These are phyloP conservation scores for Plusia festucae DNA, from an alignment of 2,888 invertebrate species.

Conservation along the genomic window DNA sequence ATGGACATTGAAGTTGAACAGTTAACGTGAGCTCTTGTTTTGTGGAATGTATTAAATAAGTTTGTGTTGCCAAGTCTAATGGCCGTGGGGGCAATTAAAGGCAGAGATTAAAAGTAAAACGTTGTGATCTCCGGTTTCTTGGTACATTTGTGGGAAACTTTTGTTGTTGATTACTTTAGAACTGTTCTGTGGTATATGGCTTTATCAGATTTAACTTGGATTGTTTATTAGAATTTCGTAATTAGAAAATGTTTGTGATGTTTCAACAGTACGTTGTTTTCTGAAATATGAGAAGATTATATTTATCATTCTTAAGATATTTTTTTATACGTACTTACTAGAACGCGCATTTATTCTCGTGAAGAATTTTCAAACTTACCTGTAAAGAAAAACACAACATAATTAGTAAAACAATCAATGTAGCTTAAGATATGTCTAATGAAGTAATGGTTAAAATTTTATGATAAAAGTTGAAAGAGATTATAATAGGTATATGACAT, in stretches of 20 bases:
- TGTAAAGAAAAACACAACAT: conserved; percentile 29
- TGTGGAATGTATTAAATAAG: conserved; percentile 39
- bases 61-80: conserved; percentile 51
- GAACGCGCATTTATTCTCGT: conserved; percentile 15
- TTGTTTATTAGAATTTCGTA: conserved; percentile 49
- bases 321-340: not conserved
- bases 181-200: conserved; percentile 45
- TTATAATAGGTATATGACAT: too few relatives aligned
- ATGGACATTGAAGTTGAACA: conserved; percentile 11
- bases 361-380: conserved; percentile 30
- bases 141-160: conserved; percentile 67
- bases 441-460: too few relatives aligned
- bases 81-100: conserved; percentile 56
- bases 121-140: conserved; percentile 56
- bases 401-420: not conserved
- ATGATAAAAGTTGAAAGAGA: too few relatives aligned
- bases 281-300: not conserved
- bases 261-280: conserved; percentile 4
- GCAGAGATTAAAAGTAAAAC: conserved; percentile 64
- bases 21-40: conserved; percentile 28
- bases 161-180: conserved; percentile 62
- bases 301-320: not conserved
- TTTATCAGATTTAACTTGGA: conserved; percentile 52
- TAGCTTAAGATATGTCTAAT: not conserved
- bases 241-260: conserved; percentile 13